Evolutionary conservation across 2,797 vertebrate species (phyloP).

Genomic region (Enteromius afrohamiltoni): DNA sequence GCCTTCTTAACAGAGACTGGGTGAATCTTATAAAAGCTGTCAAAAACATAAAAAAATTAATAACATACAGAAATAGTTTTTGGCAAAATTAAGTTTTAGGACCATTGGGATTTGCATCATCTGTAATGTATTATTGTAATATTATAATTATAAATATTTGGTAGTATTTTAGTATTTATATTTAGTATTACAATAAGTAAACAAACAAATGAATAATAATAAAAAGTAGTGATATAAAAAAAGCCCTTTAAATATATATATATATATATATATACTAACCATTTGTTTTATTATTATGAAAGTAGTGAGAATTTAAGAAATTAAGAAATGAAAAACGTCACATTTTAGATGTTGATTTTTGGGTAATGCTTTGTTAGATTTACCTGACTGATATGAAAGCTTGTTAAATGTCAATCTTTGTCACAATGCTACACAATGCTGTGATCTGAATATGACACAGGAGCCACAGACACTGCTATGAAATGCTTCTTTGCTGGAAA

Average conservation of each 20-base stretch:
- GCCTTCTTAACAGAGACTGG: not conserved
- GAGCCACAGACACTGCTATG: not conserved
- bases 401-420: not conserved
- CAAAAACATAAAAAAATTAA: too few species aligned
- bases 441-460: not conserved
- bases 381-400: not conserved
- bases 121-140: too few species aligned
- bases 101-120: not conserved
- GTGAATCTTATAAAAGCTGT: not conserved
- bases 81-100: not conserved
- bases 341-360: not conserved
- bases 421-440: not conserved
- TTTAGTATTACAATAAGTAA: too few species aligned
- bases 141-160: too few species aligned
- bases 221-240: too few species aligned
- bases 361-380: not conserved
- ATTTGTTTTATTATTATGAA: too few species aligned
- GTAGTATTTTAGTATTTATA: too few species aligned
- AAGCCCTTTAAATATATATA: too few species aligned
- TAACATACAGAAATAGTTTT: too few species aligned
- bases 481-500: slow-evolving; percentile 2
- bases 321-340: not conserved
- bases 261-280: too few species aligned
- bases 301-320: not conserved
- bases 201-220: too few species aligned